Evolutionary conservation across 2,113 vertebrate species (phyloP).

Genomic region (Eulemur macaco): DNA sequence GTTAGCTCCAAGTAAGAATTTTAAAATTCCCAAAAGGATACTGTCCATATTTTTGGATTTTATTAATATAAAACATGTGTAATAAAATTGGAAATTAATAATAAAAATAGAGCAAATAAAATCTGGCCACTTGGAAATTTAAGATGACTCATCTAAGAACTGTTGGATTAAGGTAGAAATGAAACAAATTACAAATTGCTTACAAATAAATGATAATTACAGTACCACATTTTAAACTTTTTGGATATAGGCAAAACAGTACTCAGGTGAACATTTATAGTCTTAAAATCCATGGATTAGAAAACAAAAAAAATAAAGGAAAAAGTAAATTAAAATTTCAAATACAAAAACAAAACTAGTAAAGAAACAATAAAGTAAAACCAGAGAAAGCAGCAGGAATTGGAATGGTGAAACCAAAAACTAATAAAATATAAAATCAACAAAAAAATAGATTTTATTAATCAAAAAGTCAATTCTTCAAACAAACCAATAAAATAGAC

Average conservation of each 20-base stretch:
- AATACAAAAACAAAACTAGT: background rate
- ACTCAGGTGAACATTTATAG: background rate
- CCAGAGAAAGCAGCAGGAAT: background rate
- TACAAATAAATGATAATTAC: background rate
- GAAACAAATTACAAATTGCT: background rate
- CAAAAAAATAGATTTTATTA: background rate
- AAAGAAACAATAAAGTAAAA: background rate
- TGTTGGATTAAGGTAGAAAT: background rate
- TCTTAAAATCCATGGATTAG: background rate
- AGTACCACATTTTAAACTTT: background rate
- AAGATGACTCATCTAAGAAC: conserved; percentile 17
- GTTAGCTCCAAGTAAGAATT: background rate
- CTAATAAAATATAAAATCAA: background rate
- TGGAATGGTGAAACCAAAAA: background rate
- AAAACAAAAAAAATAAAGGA: background rate
- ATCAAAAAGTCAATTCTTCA: background rate
- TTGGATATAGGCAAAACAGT: background rate
- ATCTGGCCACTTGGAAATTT: background rate
- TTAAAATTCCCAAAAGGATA: background rate
- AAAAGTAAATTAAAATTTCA: conserved; percentile 13
- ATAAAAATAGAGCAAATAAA: background rate
- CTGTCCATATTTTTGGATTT: background rate
- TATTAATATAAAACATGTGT: background rate
- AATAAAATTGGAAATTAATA: background rate
- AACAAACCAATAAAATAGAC: background rate